Base-by-base conservation (phyloP, 2,888 invertebrate species). In the Tholera decimalis region DNA sequence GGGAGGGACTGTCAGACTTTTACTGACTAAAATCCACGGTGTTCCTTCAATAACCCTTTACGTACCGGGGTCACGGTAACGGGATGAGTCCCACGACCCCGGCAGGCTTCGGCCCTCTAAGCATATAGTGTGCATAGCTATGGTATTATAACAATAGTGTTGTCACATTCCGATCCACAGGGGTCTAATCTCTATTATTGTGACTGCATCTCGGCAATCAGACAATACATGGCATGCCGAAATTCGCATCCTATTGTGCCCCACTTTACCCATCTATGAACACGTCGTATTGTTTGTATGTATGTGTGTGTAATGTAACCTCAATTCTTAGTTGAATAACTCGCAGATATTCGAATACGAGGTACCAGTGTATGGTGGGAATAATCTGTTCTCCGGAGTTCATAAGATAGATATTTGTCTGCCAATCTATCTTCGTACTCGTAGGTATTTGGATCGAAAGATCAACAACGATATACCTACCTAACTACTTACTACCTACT, bases 301-400 rank as follows among this genome's bases (percentile, higher is more conserved):
- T 18, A 1, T 43, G 65, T 72, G 47, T 53, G 47, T n/a, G 65
- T 54, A 61, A 54, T 18, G 46, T 63, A 59, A 59, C 53, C 43
- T 59, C 47, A 59, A 64, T 73, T 47, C 46, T 15, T 53, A 57
- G 74, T 68, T 67, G 72, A 61, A 56, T 56, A 73, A 33, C 67
- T 56, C 33, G 26, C 53, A 44, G 47, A 50, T 73, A 73, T 59
- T 54, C 35, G 22, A 35, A 39, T 44, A 26, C 30, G 33, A 44
- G 49, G 6, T 3, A 28, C 30, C 46, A 47, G 11, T 20, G 53
- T 22, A n/a, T 37, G 28, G 39, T 6, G 33, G 22, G 66, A 51
- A 62, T 64, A 41, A 64, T 65, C 33, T 73, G 13, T 22, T 35
- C n/a, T 24, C 28, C 0, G 28, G 44, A 15, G 41, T 66, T 41